Base-by-base conservation (phyloP, 2,888 invertebrate species). In the Sphecodes monilicornis region DNA sequence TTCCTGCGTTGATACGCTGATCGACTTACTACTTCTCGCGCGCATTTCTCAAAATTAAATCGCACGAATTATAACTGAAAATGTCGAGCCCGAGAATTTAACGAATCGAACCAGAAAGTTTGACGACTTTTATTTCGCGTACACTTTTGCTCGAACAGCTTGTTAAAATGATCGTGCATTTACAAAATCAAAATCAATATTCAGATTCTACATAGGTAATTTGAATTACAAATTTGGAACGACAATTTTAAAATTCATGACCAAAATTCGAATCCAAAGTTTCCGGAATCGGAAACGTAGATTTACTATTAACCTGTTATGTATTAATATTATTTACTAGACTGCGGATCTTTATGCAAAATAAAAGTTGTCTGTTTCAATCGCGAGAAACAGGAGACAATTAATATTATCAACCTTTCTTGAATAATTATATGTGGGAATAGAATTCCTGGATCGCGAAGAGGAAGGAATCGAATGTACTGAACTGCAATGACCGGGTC, bases 1-100 rank as follows among this genome's bases (percentile, higher is more conserved):
- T 70, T 76, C 71, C 80, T 79, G 50, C 18, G n/a, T 68, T 29
- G 54, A 66, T 78, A 29, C 18, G 39, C n/a, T 46, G 50, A 78
- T 70, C 46, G 57, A 73, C 57, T 78, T n/a, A 16, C 29, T n/a
- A 66, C 26, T 60, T 43, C 60, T 60, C 43, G n/a, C 13, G 13
- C 16, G 32, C 50, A 2, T 43, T 78, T 57, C 43, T 16, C 22
- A 29, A 50, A 66, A 73, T 39, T 50, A 29, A 50, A 73, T 50
- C 26, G n/a, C n/a, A 0, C 74, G 41, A 16, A 10, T 36, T n/a
- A 1, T 22, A 36, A 18, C 18, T 1, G 32, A 36, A 22, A 66
- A 66, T 66, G 1, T 3, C 3, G 3, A 22, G 10, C 1, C 10
- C 1, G 10, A 11, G 1, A 0, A 36, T 36, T n/a, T 1, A 10